phyloP scores from a whole-genome alignment of 2,888 invertebrate species.

The Aethes cnicana region DNA sequence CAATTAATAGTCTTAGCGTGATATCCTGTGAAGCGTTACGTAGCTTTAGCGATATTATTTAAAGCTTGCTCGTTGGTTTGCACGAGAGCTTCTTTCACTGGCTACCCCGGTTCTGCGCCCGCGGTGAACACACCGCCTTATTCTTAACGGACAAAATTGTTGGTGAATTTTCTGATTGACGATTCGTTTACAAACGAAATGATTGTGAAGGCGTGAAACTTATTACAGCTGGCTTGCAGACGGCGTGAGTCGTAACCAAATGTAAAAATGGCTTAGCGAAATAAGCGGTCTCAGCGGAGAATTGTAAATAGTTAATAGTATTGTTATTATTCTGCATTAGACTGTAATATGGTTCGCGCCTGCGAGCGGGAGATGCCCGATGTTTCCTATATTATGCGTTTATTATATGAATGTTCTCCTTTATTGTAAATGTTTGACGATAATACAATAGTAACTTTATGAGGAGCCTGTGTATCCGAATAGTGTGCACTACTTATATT shows the following conservation, averaged over 20 bases:
- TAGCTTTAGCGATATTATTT: slow-evolving; percentile 43
- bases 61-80: slow-evolving; percentile 46
- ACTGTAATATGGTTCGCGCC: slow-evolving; percentile 78
- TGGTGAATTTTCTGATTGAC: slow-evolving; percentile 9
- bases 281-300: slow-evolving; percentile 31
- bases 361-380: slow-evolving; percentile 48
- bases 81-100: neutral
- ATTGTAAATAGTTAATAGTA: slow-evolving; percentile 73
- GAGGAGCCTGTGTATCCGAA: slow-evolving; percentile 62
- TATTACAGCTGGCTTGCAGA: slow-evolving; percentile 60
- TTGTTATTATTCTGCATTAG: slow-evolving; percentile 68
- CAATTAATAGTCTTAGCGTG: slow-evolving; percentile 52
- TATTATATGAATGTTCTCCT: slow-evolving; percentile 79
- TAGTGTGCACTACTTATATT: slow-evolving; percentile 77
- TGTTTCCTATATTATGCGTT: slow-evolving; percentile 81
- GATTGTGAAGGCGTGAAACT: slow-evolving; percentile 70
- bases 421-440: slow-evolving; percentile 79
- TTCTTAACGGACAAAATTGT: slow-evolving; percentile 18
- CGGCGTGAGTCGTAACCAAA: slow-evolving; percentile 30
- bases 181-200: slow-evolving; percentile 37
- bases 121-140: slow-evolving; percentile 15
- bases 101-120: slow-evolving; percentile 5
- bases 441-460: slow-evolving; percentile 60
- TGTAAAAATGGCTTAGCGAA: slow-evolving; percentile 34
- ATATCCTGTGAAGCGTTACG: slow-evolving; percentile 41